Conservation (phyloP, 2,113 vertebrate species). For the Corvus cornix region DNA sequence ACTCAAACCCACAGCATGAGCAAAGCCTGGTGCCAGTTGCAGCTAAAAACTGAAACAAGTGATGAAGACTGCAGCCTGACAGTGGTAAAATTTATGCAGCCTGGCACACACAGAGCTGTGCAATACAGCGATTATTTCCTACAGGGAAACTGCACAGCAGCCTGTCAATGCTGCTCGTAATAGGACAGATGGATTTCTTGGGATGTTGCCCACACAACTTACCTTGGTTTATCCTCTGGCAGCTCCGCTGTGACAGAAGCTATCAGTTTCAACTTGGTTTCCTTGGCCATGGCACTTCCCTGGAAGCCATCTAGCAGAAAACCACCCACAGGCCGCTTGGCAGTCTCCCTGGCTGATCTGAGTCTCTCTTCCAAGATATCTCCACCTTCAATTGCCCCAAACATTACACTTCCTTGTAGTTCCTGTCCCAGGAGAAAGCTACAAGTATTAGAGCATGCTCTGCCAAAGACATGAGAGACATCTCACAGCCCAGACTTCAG, state of each 20-base stretch:
- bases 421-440: conserved; percentile 73
- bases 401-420: conserved; percentile 80
- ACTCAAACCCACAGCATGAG: neutral
- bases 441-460: neutral
- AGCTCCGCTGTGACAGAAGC: conserved; percentile 83
- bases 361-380: conserved; percentile 89
- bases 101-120: neutral
- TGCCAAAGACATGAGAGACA: neutral
- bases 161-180: neutral
- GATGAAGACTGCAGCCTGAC: neutral
- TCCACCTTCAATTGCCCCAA: conserved; percentile 93
- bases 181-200: neutral
- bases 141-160: neutral
- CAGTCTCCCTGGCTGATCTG: conserved; percentile 91
- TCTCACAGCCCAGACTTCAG: neutral
- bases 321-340: conserved; percentile 91
- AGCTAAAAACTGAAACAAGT: neutral
- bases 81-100: neutral
- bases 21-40: neutral
- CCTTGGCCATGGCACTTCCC: conserved; percentile 70
- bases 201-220: neutral
- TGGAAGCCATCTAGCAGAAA: conserved; percentile 94
- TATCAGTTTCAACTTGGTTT: conserved; percentile 84
- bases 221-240: conserved; percentile 95
- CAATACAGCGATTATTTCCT: neutral